A percentile compares a stretch with the other conserved stretches of the same genome.
These are phyloP conservation scores for Trissonchulus latispiculum DNA, from an alignment of 2,888 invertebrate genomes.

Conservation along the genomic window DNA sequence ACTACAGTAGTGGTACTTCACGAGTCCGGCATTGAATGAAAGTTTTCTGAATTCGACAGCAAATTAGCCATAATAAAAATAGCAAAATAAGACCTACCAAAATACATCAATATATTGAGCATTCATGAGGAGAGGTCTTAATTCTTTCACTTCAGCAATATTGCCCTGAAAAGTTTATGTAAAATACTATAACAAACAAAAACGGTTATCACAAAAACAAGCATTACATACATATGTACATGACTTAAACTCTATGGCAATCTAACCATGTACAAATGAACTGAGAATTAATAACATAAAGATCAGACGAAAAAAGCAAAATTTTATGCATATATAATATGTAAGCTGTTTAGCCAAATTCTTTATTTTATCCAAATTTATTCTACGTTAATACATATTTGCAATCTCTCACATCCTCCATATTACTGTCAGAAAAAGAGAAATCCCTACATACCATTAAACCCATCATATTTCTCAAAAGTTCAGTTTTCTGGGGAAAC, in stretches of 20 bases:
- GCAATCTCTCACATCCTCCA: too few relatives aligned
- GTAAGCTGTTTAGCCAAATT: too few relatives aligned
- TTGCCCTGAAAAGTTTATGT: slow-evolving; percentile 74
- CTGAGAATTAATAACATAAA: neutral
- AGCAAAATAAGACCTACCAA: too few relatives aligned
- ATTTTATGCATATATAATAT: too few relatives aligned
- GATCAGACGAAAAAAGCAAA: too few relatives aligned
- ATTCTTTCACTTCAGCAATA: slow-evolving; percentile 78
- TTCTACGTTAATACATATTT: too few relatives aligned
- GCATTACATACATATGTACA: neutral
- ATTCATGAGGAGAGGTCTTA: slow-evolving; percentile 73
- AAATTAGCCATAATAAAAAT: too few relatives aligned
- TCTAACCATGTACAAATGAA: neutral
- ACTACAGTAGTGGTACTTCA: too few relatives aligned
- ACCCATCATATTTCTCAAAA: slow-evolving; percentile 96
- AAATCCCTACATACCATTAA: slow-evolving; percentile 45
- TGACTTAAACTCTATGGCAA: neutral
- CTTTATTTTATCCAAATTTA: too few relatives aligned
- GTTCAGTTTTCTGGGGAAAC: slow-evolving; percentile 75
- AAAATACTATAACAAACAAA: slow-evolving; percentile 58
- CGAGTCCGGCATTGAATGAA: too few relatives aligned
- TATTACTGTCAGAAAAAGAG: neutral
- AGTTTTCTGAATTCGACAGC: too few relatives aligned
- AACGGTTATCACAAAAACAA: neutral
- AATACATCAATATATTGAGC: slow-evolving; percentile 72